phyloP scores from a whole-genome alignment of 2,113 vertebrate genomes.

The Pelecanoides urinatrix region DNA sequence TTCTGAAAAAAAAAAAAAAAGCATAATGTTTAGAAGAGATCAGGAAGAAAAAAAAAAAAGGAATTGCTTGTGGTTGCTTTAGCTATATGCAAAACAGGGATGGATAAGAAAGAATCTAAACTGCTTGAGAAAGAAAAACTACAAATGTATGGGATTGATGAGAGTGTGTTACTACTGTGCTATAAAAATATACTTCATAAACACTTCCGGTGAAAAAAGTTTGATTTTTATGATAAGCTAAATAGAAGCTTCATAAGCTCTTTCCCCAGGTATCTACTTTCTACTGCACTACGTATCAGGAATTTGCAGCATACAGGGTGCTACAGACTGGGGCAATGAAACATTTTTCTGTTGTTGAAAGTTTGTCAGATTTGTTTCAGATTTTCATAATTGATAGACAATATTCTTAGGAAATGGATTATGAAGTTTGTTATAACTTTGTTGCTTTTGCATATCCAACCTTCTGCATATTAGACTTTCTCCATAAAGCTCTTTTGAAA shows the following conservation, averaged over 20 bases:
- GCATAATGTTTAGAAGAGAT: not conserved
- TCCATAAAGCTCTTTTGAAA: not conserved
- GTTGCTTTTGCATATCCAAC: not conserved
- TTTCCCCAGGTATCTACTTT: not conserved
- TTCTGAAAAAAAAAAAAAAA: not conserved
- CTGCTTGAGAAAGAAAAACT: not conserved
- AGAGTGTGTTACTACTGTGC: not conserved
- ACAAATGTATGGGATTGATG: not conserved
- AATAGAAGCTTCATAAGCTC: not conserved
- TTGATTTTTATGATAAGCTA: not conserved
- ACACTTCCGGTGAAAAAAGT: rapidly evolving
- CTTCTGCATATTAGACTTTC: not conserved
- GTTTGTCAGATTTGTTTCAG: not conserved
- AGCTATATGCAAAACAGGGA: not conserved
- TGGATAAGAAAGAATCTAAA: not conserved
- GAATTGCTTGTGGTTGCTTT: not conserved
- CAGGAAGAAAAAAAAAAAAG: not conserved
- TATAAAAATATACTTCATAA: not conserved
- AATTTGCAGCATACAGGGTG: not conserved
- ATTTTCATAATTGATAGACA: not conserved
- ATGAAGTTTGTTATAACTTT: not conserved
- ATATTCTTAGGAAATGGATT: not conserved
- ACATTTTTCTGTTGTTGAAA: rapidly evolving
- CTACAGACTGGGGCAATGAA: not conserved
- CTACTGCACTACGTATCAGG: not conserved